Base-by-base conservation (phyloP, 2,888 invertebrate species). In the Drosophila yooni region DNA sequence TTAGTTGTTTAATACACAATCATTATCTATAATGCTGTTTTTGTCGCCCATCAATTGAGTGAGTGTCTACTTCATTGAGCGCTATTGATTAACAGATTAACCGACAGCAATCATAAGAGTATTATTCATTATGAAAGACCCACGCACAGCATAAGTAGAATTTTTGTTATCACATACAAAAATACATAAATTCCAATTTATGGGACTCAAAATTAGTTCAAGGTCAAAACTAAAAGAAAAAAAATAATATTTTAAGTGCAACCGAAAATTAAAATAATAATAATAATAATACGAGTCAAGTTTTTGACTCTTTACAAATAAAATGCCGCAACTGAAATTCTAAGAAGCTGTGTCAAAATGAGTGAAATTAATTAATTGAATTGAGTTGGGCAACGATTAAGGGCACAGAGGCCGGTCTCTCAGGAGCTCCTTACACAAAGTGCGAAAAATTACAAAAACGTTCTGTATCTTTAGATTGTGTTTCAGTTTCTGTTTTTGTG, bases 81-180 rank as follows among this genome's bases (percentile, higher is more conserved):
- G 62, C 74, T 69, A 82, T 88, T 67, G 84, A 84, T 84, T 85
- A 85, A 78, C 62, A 78, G 90, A 85, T 88, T 90, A 85, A 73
- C 54, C 59, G 74, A 46, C 27, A 52, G 54, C 53, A 31, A 36
- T 46, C 62, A 46, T 48, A 54, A 40, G 68, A 69, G 43, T 15
- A 56, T 50, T 69, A 31, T 54, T 76, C 61, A 64, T 58, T 67
- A 48, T 54, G 64, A 70, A 72, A 72, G 68, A 54, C 31, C 46
- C 40, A 25, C 10, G 27, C 25, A 25, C 58, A 88, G 68, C 88
- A 83, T 88, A 86, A 80, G 69, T 73, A 56, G 60, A 67, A 75
- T 61, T 66, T 82, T 62, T 57, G 74, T 85, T 78, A 88, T 83
- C 78, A 71, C 57, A 48, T 74, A 56, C 38, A 52, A 56, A 70